These are phyloP conservation scores for Struthio camelus DNA, from an alignment of 2,113 vertebrate species.

Conservation along the genomic window DNA sequence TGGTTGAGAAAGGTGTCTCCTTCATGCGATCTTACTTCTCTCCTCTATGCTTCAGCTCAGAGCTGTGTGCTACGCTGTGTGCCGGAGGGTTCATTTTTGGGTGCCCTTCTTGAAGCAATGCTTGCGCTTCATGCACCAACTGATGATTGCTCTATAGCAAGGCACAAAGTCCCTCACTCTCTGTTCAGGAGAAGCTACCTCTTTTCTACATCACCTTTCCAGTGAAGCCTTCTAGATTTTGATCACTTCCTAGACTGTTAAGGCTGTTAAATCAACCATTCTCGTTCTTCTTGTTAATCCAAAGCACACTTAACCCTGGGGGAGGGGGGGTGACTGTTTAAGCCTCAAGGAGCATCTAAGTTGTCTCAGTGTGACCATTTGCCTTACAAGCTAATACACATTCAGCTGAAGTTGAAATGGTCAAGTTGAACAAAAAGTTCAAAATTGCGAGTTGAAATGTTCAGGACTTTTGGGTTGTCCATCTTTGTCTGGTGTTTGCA, in stretches of 20 bases:
- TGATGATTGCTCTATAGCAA: accelerated
- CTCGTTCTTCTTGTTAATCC: neutral
- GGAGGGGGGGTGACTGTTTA: neutral
- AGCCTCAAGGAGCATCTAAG: neutral
- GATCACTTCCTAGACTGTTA: neutral
- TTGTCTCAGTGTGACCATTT: neutral
- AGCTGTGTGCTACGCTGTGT: neutral
- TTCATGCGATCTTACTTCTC: neutral
- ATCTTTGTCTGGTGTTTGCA: neutral
- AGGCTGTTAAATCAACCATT: neutral
- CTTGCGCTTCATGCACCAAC: neutral
- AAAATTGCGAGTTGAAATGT: neutral
- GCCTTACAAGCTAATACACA: neutral
- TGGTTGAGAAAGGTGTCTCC: neutral
- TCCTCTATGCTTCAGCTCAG: neutral
- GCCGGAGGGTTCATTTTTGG: neutral
- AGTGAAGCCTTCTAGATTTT: neutral
- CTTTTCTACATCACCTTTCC: neutral
- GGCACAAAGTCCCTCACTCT: neutral
- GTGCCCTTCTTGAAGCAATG: neutral
- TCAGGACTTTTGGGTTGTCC: neutral
- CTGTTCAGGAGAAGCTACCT: neutral
- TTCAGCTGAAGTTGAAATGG: neutral
- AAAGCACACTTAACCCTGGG: neutral
- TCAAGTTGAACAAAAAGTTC: neutral